Base-by-base conservation (phyloP, 64 coral and sea anemone species). In the Actinia tenebrosa region DNA sequence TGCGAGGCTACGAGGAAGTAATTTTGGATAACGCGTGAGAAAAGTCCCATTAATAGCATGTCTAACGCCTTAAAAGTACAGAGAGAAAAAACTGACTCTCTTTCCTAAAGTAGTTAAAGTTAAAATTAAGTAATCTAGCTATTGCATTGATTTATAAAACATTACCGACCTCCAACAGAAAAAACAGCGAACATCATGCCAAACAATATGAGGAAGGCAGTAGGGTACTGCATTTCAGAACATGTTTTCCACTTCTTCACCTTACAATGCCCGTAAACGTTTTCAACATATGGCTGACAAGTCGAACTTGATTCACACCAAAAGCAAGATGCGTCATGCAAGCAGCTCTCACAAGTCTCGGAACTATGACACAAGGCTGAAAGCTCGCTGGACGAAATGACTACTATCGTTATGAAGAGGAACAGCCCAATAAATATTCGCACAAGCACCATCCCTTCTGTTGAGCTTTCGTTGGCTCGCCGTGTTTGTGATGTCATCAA, bases 181-280 rank as follows among this genome's bases (percentile, higher is more conserved):
- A 75, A 53, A 2, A 78, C 53, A 8, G 56, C 75, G 11, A 80
- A 26, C 55, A 69, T 18, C 54, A 44, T 72, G 30, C 89, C 78
- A 17, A 86, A 46, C 58, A 91, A 20, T 0, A 55, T 20, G 25
- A 62, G 6, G 2, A 80, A 47, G 7, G 81, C 16, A 8, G 17
- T 68, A 23, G 11, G 20, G 15, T 71, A 25, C 1, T 60, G 56
- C 27, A 37, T 5, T 4, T 59, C 27, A 16, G 47, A 42, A 79
- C 89, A 91, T 45, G 27, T 80, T 60, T 64, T 86, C 89, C 89
- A 86, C 8, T 22, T 86, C 71, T 45, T 46, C 30, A 60, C 83
- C 4, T 52, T 43, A 45, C 83, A 86, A 7, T 11, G 44, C 8
- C 19, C 71, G 7, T 18, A 64, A 19, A 47, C 63, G 3, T 50